Conservation (phyloP, 1,140 invertebrate species). For the Drosophila ercepeae region DNA sequence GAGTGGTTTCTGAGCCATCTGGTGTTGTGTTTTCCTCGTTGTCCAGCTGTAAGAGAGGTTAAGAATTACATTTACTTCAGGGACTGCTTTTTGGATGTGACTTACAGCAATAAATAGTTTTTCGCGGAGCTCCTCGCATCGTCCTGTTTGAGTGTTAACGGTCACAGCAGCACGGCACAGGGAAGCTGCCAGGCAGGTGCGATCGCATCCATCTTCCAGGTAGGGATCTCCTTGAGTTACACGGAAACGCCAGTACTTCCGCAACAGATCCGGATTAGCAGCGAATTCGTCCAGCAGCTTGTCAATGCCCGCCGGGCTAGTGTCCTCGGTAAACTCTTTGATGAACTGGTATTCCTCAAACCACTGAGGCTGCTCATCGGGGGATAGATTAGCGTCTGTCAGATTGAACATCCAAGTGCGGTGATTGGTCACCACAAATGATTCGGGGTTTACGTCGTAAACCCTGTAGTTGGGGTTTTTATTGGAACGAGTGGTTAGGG, state of each 20-base stretch:
- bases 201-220: slow-evolving; percentile 85
- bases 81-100: neutral
- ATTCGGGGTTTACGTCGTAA: slow-evolving; percentile 86
- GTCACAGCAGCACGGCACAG: slow-evolving; percentile 86
- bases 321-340: slow-evolving; percentile 85
- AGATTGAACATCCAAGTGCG: slow-evolving; percentile 92
- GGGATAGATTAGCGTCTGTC: slow-evolving; percentile 88
- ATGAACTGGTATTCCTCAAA: slow-evolving; percentile 89
- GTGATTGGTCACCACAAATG: slow-evolving; percentile 86
- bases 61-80: neutral
- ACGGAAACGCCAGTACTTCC: slow-evolving; percentile 84
- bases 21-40: slow-evolving; percentile 33
- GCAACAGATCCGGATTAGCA: slow-evolving; percentile 55
- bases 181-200: slow-evolving; percentile 85
- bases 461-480: slow-evolving; percentile 93
- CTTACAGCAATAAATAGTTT: slow-evolving; percentile 63
- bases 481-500: slow-evolving; percentile 87
- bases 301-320: slow-evolving; percentile 84
- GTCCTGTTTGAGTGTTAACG: slow-evolving; percentile 84
- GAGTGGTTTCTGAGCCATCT: neutral
- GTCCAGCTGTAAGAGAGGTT: slow-evolving; percentile 42
- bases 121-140: slow-evolving; percentile 85
- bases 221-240: slow-evolving; percentile 86
- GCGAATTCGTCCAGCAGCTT: slow-evolving; percentile 85
- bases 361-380: slow-evolving; percentile 85